phyloP scores from a whole-genome alignment of 2,113 vertebrate genomes.

The Gobio gobio region DNA sequence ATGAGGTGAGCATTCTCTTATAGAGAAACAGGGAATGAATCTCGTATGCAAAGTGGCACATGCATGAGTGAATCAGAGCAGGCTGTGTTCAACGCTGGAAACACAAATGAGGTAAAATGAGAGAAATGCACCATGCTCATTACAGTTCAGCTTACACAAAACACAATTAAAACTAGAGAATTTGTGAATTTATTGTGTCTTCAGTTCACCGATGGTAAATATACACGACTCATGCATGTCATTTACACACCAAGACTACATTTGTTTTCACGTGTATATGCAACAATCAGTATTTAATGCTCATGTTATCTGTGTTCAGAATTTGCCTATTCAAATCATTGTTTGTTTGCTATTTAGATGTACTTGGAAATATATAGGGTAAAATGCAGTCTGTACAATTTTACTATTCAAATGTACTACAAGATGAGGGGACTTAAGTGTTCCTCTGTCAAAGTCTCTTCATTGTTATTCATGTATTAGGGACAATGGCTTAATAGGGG shows the following conservation, averaged over 20 bases:
- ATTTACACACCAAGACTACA: background rate
- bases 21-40: slow-evolving; percentile 21
- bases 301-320: background rate
- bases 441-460: background rate
- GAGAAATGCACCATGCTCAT: slow-evolving; percentile 6
- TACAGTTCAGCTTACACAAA: background rate
- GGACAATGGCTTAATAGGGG: too few relatives aligned
- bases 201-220: background rate
- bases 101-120: slow-evolving; percentile 50
- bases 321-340: slow-evolving; percentile 29
- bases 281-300: slow-evolving; percentile 6
- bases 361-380: background rate
- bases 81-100: slow-evolving; percentile 23
- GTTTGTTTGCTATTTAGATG: slow-evolving; percentile 26
- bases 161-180: background rate
- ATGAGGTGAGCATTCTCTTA: background rate
- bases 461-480: background rate
- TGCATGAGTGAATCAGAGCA: background rate
- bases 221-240: background rate
- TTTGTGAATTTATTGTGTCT: background rate
- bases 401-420: slow-evolving; percentile 25
- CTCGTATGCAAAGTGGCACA: slow-evolving; percentile 54
- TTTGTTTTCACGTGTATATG: background rate
- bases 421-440: background rate
- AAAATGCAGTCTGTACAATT: background rate